A percentile compares a stretch with the other conserved stretches of the same genome.
phyloP scores from a whole-genome alignment of 2,797 vertebrate species.

The Sciurus vulgaris region DNA sequence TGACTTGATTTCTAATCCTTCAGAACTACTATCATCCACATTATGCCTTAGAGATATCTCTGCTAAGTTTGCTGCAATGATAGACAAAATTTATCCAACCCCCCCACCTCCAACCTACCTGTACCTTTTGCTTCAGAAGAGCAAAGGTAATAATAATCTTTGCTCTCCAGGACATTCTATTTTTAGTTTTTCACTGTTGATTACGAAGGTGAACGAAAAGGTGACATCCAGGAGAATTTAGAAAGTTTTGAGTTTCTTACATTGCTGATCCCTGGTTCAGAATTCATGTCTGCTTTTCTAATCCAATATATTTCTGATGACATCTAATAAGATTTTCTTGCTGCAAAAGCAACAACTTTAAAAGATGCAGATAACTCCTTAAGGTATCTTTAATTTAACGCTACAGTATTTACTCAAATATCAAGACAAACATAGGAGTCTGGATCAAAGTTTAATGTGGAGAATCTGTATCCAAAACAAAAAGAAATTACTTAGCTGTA shows the following conservation, averaged over 20 bases:
- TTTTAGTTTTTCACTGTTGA: not conserved
- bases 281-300: not conserved
- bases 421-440: not conserved
- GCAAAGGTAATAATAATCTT: too few species aligned
- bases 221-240: not conserved
- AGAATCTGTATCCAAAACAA: not conserved
- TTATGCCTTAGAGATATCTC: not conserved
- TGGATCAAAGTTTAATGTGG: not conserved
- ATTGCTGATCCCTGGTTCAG: not conserved
- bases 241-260: not conserved
- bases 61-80: not conserved
- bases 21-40: not conserved
- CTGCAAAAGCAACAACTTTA: not conserved
- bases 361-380: not conserved
- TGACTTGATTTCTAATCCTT: not conserved
- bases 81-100: not conserved
- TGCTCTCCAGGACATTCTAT: too few species aligned
- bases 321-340: not conserved
- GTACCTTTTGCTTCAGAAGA: too few species aligned
- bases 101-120: not conserved
- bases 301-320: not conserved
- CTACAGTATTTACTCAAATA: not conserved
- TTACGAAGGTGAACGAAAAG: not conserved
- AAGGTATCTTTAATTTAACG: not conserved
- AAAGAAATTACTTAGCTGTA: not conserved